Evolutionary conservation across 2,113 vertebrate genomes (phyloP).

Genomic region (Phylloscopus trochilus): DNA sequence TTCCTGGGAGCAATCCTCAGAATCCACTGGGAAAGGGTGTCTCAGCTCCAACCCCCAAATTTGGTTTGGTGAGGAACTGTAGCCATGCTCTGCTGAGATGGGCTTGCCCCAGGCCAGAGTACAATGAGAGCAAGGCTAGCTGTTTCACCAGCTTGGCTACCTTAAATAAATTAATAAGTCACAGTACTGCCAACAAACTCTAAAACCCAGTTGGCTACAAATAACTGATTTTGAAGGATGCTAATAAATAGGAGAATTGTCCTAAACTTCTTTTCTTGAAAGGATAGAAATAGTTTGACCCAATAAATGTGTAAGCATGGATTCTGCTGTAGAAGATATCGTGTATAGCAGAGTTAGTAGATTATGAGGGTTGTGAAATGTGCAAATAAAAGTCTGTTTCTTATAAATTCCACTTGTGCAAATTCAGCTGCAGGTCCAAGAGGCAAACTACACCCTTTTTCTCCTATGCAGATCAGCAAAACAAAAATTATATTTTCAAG

Average conservation of each 20-base stretch:
- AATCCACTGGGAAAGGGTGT: neutral
- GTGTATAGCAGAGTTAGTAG: neutral
- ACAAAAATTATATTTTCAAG: neutral
- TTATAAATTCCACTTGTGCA: neutral
- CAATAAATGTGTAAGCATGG: neutral
- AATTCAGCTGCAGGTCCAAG: neutral
- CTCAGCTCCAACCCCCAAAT: neutral
- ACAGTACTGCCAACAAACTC: neutral
- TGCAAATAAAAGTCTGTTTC: neutral
- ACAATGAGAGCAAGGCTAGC: neutral
- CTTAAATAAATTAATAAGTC: neutral
- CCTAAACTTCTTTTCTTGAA: neutral
- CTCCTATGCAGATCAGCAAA: neutral
- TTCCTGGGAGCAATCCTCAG: neutral
- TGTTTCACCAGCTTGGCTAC: neutral
- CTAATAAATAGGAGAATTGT: neutral
- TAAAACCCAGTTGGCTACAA: neutral
- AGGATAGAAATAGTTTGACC: neutral
- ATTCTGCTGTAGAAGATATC: neutral
- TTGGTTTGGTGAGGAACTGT: neutral
- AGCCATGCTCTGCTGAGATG: rapidly evolving
- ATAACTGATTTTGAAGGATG: neutral
- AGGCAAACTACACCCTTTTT: neutral
- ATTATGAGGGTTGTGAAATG: neutral
- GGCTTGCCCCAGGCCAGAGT: neutral